phyloP scores from a whole-genome alignment of 2,113 vertebrate species.

The Chinchilla lanigera region DNA sequence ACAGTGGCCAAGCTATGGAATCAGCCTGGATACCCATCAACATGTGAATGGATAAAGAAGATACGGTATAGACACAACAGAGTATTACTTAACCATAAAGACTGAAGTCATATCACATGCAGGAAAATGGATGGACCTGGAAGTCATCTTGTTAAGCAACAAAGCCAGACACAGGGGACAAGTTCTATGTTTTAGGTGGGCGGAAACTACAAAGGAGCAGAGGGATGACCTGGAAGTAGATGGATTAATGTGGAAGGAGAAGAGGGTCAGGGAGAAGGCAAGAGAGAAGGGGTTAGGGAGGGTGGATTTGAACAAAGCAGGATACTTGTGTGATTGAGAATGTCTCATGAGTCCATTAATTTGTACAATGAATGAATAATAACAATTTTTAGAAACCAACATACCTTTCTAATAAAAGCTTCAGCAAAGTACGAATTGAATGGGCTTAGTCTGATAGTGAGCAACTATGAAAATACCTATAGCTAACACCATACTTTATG shows the following conservation, averaged over 20 bases:
- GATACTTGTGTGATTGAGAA: not conserved
- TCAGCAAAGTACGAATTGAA: not conserved
- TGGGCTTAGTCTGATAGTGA: not conserved
- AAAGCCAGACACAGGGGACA: not conserved
- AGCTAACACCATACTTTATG: not conserved
- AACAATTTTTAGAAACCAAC: not conserved
- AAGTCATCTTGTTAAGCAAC: not conserved
- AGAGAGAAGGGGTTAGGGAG: not conserved
- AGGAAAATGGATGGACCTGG: not conserved
- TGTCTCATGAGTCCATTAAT: not conserved
- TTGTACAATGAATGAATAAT: not conserved
- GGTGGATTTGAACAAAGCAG: not conserved
- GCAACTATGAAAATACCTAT: not conserved
- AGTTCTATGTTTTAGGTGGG: not conserved
- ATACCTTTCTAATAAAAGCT: not conserved
- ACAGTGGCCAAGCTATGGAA: not conserved
- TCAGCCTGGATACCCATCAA: not conserved
- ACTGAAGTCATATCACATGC: not conserved
- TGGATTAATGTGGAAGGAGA: not conserved
- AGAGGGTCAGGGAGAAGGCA: not conserved
- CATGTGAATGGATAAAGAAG: not conserved
- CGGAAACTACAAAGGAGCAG: not conserved
- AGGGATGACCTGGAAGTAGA: not conserved
- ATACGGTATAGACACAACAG: not conserved
- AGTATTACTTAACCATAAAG: not conserved